Evolutionary conservation across 2,888 invertebrate genomes (phyloP), one percentile per base, ranked within the genome.

Genomic region (Cremastinae sp.): DNA sequence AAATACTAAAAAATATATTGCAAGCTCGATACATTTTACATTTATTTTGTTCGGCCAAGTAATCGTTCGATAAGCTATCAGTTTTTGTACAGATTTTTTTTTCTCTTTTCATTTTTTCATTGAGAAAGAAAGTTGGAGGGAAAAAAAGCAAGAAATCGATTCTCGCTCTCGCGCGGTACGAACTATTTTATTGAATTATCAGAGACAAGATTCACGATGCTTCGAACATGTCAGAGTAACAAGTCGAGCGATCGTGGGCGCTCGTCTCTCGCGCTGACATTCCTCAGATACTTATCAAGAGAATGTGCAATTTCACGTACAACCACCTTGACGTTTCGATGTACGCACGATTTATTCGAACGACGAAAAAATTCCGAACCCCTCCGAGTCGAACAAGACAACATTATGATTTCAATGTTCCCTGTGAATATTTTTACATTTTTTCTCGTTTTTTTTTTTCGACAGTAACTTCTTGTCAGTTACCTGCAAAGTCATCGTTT

Each of bases 401-500:
- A 53, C 64, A 41, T 73, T 73, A 61, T 73, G 16, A 73, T 73
- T 76, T 73, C 73, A 73, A 76, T 76, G 73, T 72, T 56, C 20
- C 49, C 16, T 37, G 71, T 22, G 14, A 56, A 55, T 61, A 51
- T 75, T 37, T 37, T 10, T 35, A 8, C 35, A 14, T 45, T 18
- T 49, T 4, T 37, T 59, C 43, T 59, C 7, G n/a, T 59, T 4
- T 49, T 18, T 49, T 49, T 49, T 7, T 4, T 28, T 4, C 35
- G 35, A 16, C 41, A 41, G 64, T 53, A 68, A 51, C 58, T 22
- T 53, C 71, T 14, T 58, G 65, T 68, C 71, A 9, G 53, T 55
- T 72, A 64, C 73, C 68, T 80, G 80, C 80, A 45, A 8, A 71
- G 80, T 80, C 80, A 80, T 80, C 58, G 72, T 68, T 69, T 65